Base-by-base conservation (phyloP, 2,888 invertebrate species). In the Dryobota labecula region DNA sequence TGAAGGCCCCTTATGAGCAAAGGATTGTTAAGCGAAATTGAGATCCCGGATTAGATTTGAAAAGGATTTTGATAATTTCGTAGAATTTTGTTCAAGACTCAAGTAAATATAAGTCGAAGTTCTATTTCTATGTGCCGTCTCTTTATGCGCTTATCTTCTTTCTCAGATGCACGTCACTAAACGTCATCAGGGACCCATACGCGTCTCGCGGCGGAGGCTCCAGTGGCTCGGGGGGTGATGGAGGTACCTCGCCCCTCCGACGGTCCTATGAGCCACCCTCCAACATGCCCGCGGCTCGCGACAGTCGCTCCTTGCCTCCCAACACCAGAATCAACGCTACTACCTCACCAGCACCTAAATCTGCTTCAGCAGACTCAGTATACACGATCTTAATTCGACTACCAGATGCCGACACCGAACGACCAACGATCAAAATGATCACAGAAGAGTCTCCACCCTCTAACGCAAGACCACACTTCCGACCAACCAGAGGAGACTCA, bases 331-430 rank as follows among this genome's bases (percentile, higher is more conserved):
- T 97, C 86, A 96, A 96, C 80, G 95, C 97, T 58, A 95, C 97
- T 78, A 94, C 97, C 66, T 94, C 96, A 80, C 95, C 96, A 77
- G 95, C 96, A 38, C 93, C 94, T 1, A 95, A 96, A 83, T 97
- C 97, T 24, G 96, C 97, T 15, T 97, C 97, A 65, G 97, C 97
- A 83, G 97, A 98, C 88, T 97, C 97, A 49, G 98, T 99, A 56
- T 99, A 99, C 96, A 99, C 99, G 73, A 99, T 99, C 89, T 96
- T 99, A 80, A 99, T 99, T 88, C 97, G 98, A 87, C 96, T 99
- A 85, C 98, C 99, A 27, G 94, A 96, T 70, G 95, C 96, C 8
- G 96, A 97, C 76, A 96, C 96, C 53, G 97, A 97, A 75, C 96
- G 97, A 88, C 97, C 98, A 67, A 98, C 98, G 76, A 98, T 99